Conservation (phyloP, 2,888 invertebrate species). For the Polyploca ridens region DNA sequence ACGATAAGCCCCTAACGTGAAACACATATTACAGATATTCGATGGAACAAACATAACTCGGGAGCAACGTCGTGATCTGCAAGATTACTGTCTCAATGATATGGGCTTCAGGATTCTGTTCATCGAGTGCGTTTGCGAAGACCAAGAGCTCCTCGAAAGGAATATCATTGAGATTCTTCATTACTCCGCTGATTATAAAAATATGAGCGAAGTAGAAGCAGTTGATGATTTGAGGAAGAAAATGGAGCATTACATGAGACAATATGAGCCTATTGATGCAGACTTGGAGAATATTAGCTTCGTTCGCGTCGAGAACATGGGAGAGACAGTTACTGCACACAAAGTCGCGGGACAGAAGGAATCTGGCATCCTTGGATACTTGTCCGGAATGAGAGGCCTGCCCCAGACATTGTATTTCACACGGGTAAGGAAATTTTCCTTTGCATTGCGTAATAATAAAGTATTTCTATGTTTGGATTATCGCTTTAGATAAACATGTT, state of each 20-base stretch:
- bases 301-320: constrained; percentile 80
- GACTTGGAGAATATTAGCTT: constrained; percentile 82
- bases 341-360: constrained; percentile 92
- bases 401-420: constrained; percentile 96
- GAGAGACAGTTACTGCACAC: constrained; percentile 88
- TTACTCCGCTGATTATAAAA: constrained; percentile 93
- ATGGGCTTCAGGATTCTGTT: constrained; percentile 94
- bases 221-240: constrained; percentile 92
- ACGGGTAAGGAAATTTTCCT: constrained; percentile 85
- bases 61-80: constrained; percentile 90
- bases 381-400: constrained; percentile 93
- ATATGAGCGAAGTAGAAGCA: constrained; percentile 91
- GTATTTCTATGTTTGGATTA: neutral
- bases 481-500: constrained; percentile 40
- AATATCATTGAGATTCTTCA: constrained; percentile 90
- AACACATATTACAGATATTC: constrained; percentile 88
- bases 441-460: neutral
- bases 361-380: constrained; percentile 93
- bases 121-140: constrained; percentile 96
- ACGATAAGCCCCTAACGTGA: neutral
- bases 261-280: constrained; percentile 92
- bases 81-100: constrained; percentile 88
- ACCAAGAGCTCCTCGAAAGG: constrained; percentile 80
- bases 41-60: constrained; percentile 97
- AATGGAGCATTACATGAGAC: constrained; percentile 92